Conservation (phyloP, 2,113 vertebrate genomes). For the Oplegnathus fasciatus region DNA sequence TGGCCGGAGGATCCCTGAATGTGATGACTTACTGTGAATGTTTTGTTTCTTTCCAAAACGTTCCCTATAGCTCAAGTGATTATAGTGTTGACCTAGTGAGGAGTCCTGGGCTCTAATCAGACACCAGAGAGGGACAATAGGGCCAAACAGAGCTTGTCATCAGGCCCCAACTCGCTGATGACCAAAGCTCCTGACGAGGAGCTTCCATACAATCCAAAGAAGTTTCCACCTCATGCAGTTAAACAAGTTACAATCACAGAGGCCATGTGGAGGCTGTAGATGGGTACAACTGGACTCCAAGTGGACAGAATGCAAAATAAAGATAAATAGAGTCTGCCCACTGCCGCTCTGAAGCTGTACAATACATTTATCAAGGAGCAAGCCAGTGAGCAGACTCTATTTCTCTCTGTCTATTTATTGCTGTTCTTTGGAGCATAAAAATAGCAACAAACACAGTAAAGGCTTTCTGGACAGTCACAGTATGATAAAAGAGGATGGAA, state of each 20-base stretch:
- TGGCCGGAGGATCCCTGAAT: not conserved
- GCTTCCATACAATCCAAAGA: not conserved
- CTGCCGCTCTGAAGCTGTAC: not conserved
- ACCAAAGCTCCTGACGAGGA: not conserved
- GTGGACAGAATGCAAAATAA: constrained; percentile 14
- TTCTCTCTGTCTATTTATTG: constrained; percentile 20
- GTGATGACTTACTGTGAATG: not conserved
- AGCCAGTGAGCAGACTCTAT: not conserved
- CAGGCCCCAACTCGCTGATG: not conserved
- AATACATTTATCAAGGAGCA: constrained; percentile 20
- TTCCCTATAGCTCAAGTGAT: not conserved
- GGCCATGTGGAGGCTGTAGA: not conserved
- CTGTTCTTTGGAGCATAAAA: constrained; percentile 13
- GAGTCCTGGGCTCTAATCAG: constrained; percentile 29
- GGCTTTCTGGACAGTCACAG: not conserved
- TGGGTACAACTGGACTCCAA: not conserved
- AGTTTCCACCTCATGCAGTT: not conserved
- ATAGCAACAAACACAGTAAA: not conserved
- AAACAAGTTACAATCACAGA: not conserved
- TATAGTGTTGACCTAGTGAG: constrained; percentile 1
- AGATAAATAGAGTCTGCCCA: constrained; percentile 17
- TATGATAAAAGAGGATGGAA: not conserved
- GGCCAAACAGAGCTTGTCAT: constrained; percentile 3
- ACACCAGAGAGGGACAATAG: not conserved
- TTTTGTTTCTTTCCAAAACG: constrained; percentile 3